Percentiles rank a stretch among this genome's conserved stretches.
These are phyloP conservation scores for Harpegnathos saltator DNA, from an alignment of 1,140 invertebrate genomes.

Conservation along the genomic window DNA sequence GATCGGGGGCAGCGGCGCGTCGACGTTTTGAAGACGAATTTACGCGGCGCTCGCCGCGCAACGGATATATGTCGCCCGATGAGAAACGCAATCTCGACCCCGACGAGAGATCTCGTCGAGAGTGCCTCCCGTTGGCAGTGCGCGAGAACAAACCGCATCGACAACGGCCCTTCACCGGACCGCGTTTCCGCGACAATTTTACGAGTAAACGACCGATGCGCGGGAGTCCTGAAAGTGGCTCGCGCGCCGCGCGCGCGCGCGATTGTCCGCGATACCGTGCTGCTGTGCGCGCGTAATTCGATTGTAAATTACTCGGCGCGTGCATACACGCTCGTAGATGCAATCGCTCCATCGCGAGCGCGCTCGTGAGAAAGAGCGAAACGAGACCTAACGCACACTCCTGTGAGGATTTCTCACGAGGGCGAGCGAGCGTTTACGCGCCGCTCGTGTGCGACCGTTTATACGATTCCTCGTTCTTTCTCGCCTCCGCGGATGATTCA, in stretches of 20 bases:
- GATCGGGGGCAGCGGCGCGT: conserved; percentile 15
- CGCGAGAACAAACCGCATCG: background rate
- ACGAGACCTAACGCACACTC: background rate
- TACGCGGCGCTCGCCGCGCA: conserved; percentile 1
- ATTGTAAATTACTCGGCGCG: conserved; percentile 14
- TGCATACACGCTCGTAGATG: background rate
- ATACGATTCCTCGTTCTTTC: conserved; percentile 20
- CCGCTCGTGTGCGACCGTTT: background rate
- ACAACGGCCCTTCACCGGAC: no score
- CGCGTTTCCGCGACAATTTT: no score
- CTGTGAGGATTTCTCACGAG: background rate
- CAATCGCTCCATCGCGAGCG: no score
- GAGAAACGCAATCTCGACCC: background rate
- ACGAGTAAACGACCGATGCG: no score
- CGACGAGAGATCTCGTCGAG: background rate
- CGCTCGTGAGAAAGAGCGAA: no score
- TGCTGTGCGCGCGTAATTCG: background rate
- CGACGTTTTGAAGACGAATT: background rate
- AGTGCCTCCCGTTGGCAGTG: background rate
- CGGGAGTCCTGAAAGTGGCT: background rate
- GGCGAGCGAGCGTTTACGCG: background rate
- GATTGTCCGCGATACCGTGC: background rate
- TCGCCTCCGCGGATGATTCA: conserved; percentile 2
- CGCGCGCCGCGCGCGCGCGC: background rate
- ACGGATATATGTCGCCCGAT: background rate